These are phyloP conservation scores for Trachurus trachurus DNA, from an alignment of 2,797 vertebrate species.

Conservation along the genomic window DNA sequence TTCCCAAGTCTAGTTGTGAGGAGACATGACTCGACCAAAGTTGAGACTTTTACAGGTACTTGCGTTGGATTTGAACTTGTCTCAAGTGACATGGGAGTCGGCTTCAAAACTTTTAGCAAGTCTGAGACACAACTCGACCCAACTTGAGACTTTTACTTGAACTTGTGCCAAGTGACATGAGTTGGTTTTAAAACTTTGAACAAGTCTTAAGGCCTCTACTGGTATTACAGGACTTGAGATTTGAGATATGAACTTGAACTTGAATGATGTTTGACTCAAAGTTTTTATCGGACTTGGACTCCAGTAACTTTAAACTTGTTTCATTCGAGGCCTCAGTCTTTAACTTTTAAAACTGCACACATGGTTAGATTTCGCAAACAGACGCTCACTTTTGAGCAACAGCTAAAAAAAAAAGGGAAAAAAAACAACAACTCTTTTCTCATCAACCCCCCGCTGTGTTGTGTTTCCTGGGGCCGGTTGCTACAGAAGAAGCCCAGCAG, in stretches of 20 bases:
- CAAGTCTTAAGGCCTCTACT: background rate
- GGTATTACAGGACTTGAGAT: too few species aligned
- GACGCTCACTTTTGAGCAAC: background rate
- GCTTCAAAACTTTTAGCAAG: background rate
- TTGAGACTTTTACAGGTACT: too few species aligned
- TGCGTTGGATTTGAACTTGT: too few species aligned
- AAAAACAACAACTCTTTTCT: constrained; percentile 7
- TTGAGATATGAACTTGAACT: too few species aligned
- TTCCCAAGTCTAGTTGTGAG: too few species aligned
- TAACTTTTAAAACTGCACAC: background rate
- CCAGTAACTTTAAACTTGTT: too few species aligned
- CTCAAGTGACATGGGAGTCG: too few species aligned
- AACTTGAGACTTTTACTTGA: too few species aligned
- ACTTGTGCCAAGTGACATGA: too few species aligned
- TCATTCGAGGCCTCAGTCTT: background rate
- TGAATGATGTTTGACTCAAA: background rate
- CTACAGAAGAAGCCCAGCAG: constrained; percentile 35
- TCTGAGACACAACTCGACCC: too few species aligned
- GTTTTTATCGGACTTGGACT: background rate
- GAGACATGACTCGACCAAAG: too few species aligned
- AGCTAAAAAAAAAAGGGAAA: background rate
- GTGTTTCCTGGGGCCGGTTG: constrained; percentile 29
- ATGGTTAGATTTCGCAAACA: background rate
- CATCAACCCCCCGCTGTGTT: constrained; percentile 31
- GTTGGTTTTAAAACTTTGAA: background rate